Evolutionary conservation across 2,888 invertebrate species (phyloP), one percentile per base, ranked within the genome.

Genomic region (Lochmaea capreae): DNA sequence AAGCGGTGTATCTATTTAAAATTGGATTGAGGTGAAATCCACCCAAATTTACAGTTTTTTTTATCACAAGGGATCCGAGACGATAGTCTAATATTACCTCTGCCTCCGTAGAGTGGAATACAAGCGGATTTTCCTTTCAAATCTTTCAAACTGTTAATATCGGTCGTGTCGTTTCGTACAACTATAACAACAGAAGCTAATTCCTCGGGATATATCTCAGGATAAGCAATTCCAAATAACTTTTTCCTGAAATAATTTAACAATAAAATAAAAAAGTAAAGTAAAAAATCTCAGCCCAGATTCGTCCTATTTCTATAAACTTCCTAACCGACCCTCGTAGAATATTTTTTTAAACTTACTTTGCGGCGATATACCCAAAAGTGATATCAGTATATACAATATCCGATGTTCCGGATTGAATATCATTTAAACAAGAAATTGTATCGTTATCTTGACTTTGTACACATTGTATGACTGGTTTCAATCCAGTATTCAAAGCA

Each of bases 81-180:
- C 33, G 33, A 33, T 5, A 33, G 33, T 33, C 33, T 33, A 33
- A 9, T 9, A 80, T 86, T 78, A 91, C 91, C 90, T 69, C 92
- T 90, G 49, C 92, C 92, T 1, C 92, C 91, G 78, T 89, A 93
- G 81, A 92, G 91, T 0, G 93, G 91, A 86, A 93, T 91, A 84
- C 93, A 93, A 0, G 91, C 92, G 33, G 86, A 89, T 77, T 87
- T 89, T 1, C 86, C 88, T 54, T 89, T 87, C 2, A 93, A 82
- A 82, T 91, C 90, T 75, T 89, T 88, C 77, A 92, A 90, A 39
- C 88, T 87, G 0, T 87, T 88, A 67, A 91, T 87, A 59, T 81
- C 80, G 26, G 85, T 81, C n/a, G 80, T 76, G n/a, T 83, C 76
- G 16, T 80, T 77, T 77, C 88, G 90, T 0, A 92, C 86, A 16